A percentile compares a stretch with the other conserved stretches of the same genome.
phyloP scores from a whole-genome alignment of 1,140 invertebrate species.

The Leptinotarsa undecemlineata region DNA sequence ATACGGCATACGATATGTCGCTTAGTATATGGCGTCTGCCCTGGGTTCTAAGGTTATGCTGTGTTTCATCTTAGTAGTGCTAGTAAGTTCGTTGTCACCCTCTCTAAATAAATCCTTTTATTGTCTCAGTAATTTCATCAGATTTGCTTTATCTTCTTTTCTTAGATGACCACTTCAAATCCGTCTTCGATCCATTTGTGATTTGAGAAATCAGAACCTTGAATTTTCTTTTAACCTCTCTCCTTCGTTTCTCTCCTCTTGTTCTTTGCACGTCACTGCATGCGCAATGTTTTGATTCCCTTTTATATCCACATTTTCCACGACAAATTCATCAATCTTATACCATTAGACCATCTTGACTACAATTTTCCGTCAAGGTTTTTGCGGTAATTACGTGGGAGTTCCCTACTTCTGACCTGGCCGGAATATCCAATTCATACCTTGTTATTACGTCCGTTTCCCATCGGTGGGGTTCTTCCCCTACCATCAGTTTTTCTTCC shows the following conservation, averaged over 20 bases:
- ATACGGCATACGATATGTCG: too few species aligned
- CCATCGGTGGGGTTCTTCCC: too few species aligned
- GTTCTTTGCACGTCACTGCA: not conserved
- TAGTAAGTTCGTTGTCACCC: not conserved
- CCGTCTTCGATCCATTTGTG: slow-evolving; percentile 3
- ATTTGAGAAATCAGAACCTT: not conserved
- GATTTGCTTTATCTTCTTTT: too few species aligned
- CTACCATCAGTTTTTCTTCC: too few species aligned
- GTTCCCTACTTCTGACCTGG: not conserved
- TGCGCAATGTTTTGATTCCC: not conserved
- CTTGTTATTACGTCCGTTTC: too few species aligned
- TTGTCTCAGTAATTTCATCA: not conserved
- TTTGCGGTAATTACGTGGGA: not conserved
- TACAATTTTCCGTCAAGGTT: not conserved
- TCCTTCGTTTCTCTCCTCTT: too few species aligned
- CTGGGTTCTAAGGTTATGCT: too few species aligned
- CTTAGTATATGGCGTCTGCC: too few species aligned
- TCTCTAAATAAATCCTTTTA: slow-evolving; percentile 7
- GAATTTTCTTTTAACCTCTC: too few species aligned
- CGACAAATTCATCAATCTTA: not conserved
- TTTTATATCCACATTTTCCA: not conserved
- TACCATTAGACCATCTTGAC: too few species aligned
- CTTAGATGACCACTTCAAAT: not conserved
- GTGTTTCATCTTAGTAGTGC: too few species aligned
- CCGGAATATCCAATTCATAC: too few species aligned